Percentiles rank a stretch among this genome's conserved stretches.
Conservation (phyloP, 23 tunicate species). For the Trididemnum clinides region DNA sequence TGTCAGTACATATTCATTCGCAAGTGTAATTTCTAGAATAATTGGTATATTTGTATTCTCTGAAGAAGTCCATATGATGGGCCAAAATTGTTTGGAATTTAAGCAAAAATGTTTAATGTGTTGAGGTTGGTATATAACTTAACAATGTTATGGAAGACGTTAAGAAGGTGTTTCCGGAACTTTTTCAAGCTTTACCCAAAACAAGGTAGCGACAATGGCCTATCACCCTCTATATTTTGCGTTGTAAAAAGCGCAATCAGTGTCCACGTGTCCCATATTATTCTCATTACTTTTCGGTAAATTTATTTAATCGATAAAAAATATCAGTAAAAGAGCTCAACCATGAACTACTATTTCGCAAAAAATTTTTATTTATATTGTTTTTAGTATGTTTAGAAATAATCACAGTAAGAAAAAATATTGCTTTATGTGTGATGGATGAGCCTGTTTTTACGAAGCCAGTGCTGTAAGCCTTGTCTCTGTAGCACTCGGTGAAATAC, state of each 20-base stretch:
- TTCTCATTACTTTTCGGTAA: background rate
- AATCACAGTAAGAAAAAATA: conserved; percentile 16
- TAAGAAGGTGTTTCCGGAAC: too few species aligned
- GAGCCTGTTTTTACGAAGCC: conserved; percentile 14
- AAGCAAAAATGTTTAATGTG: too few species aligned
- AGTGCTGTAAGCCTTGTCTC: background rate
- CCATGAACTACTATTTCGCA: too few species aligned
- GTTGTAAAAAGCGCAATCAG: background rate
- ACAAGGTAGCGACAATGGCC: background rate
- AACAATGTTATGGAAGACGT: too few species aligned
- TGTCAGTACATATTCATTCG: too few species aligned
- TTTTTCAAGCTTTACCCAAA: background rate
- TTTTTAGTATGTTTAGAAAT: conserved; percentile 5
- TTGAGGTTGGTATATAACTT: too few species aligned
- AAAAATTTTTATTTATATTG: background rate
- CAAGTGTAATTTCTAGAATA: too few species aligned
- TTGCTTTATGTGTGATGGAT: conserved; percentile 9
- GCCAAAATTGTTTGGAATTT: too few species aligned
- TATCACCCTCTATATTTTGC: background rate
- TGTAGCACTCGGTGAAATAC: conserved; percentile 4
- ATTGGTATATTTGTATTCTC: too few species aligned
- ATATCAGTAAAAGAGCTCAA: background rate
- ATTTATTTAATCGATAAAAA: background rate
- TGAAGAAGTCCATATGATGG: too few species aligned
- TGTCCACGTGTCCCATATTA: background rate